These are phyloP conservation scores for Melanotaenia boesemani DNA, from an alignment of 2,797 vertebrate species.

Conservation along the genomic window DNA sequence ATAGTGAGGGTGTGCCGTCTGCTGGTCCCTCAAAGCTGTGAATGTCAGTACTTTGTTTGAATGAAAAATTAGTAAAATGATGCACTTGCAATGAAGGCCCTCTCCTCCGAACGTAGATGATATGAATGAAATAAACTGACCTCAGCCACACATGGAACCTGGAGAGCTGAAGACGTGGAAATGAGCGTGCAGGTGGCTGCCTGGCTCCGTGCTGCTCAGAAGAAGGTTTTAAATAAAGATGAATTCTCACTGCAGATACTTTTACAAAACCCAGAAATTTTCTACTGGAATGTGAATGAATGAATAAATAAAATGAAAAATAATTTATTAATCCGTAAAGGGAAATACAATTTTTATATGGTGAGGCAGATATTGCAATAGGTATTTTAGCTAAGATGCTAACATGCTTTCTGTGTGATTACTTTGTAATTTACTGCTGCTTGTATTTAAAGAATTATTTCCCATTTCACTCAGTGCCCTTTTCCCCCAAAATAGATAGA, in stretches of 20 bases:
- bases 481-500: too few species aligned
- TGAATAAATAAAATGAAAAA: too few species aligned
- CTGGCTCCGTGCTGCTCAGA: not conserved
- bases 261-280: constrained; percentile 28
- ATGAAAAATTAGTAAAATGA: constrained; percentile 37
- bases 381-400: not conserved
- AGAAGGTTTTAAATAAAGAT: constrained; percentile 34
- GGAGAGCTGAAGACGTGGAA: constrained; percentile 15
- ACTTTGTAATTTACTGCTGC: constrained; percentile 9
- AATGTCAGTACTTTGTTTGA: constrained; percentile 12
- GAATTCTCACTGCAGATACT: constrained; percentile 27
- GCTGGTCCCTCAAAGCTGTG: constrained; percentile 25
- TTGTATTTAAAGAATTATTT: not conserved
- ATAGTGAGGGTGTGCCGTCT: constrained; percentile 27
- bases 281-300: not conserved
- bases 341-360: not conserved
- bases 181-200: constrained; percentile 16
- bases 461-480: not conserved
- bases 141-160: constrained; percentile 29
- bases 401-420: constrained; percentile 8
- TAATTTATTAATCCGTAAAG: too few species aligned
- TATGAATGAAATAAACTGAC: constrained; percentile 50
- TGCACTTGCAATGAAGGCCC: constrained; percentile 5
- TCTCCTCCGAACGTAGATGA: not conserved
- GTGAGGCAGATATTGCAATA: constrained; percentile 7